Percentiles rank a stretch among this genome's conserved stretches.
Evolutionary conservation across 53 echinoderm and acorn worm genomes (phyloP).

Genomic region (Paracentrotus lividus): DNA sequence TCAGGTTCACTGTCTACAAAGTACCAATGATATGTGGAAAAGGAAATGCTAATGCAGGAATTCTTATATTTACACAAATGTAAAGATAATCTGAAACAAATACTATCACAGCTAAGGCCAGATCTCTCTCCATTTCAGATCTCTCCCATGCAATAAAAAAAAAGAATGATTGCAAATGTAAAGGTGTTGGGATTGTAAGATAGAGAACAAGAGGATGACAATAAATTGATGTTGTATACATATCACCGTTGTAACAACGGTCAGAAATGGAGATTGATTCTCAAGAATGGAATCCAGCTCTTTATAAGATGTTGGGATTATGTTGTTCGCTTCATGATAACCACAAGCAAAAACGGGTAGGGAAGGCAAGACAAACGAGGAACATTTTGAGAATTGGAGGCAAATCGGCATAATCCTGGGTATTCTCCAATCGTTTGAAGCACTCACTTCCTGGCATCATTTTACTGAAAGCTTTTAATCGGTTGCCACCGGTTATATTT

Average conservation of each 20-base stretch:
- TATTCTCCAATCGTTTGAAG: neutral
- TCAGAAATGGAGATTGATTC: neutral
- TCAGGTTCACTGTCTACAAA: neutral
- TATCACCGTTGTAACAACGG: neutral
- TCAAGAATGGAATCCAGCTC: neutral
- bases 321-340: slow-evolving; percentile 4
- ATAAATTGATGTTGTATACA: slow-evolving; percentile 38
- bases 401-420: neutral
- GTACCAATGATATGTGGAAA: neutral
- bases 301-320: neutral
- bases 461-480: slow-evolving; percentile 16
- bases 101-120: neutral
- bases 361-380: neutral
- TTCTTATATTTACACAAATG: too few species aligned
- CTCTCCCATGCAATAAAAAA: neutral
- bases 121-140: neutral
- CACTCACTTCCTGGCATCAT: neutral
- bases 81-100: too few species aligned
- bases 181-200: neutral
- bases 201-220: neutral
- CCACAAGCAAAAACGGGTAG: neutral
- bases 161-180: neutral
- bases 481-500: slow-evolving; percentile 11
- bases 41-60: neutral
- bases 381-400: neutral